A percentile compares a stretch with the other conserved stretches of the same genome.
Evolutionary conservation across 2,888 invertebrate genomes (phyloP).

Genomic region (Julus scanicus): DNA sequence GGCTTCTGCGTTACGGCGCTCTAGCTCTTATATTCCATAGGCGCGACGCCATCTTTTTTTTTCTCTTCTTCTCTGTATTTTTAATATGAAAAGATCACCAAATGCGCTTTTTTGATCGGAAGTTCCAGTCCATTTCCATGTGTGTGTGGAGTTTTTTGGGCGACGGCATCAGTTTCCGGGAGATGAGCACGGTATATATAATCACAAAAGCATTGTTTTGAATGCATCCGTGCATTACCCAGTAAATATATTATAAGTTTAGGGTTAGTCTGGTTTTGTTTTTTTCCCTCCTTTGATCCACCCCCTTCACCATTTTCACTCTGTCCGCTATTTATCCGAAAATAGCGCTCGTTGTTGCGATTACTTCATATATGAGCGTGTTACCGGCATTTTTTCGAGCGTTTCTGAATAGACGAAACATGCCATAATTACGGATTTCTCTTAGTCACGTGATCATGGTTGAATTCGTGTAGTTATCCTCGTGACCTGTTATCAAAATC

Average conservation of each 20-base stretch:
- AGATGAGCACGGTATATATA: conserved; percentile 34
- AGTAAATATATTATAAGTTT: conserved; percentile 34
- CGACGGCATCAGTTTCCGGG: conserved; percentile 35
- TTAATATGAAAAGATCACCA: background rate
- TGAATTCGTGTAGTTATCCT: no score
- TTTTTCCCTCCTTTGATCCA: background rate
- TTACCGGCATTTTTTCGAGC: no score
- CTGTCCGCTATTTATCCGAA: no score
- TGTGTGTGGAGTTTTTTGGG: background rate
- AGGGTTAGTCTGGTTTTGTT: background rate
- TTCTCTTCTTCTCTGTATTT: no score
- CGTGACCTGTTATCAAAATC: no score
- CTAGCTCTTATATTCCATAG: background rate
- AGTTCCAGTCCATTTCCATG: conserved; percentile 30
- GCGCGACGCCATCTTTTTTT: conserved; percentile 14
- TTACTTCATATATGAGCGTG: no score
- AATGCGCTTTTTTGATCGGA: background rate
- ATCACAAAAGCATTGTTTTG: conserved; percentile 38
- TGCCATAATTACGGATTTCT: no score
- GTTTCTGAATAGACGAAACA: no score
- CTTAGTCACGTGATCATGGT: no score
- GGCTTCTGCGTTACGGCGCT: background rate
- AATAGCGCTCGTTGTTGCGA: no score
- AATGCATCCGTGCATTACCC: background rate
- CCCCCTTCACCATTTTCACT: background rate